These are phyloP conservation scores for Branchipolynoe longqiensis DNA, from an alignment of 2,888 invertebrate genomes.

Conservation along the genomic window DNA sequence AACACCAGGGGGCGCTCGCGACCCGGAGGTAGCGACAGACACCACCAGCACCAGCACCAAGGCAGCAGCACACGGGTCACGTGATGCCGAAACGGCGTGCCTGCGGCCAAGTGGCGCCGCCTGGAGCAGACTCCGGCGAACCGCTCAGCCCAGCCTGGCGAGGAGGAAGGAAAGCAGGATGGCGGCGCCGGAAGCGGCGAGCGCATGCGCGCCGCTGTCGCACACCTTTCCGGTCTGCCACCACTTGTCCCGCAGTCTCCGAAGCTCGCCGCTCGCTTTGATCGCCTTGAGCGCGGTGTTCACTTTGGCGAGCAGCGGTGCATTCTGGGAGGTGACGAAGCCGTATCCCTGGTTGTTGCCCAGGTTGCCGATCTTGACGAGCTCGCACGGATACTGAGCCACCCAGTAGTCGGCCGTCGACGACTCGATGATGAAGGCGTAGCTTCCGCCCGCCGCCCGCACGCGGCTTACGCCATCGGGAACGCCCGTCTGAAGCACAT, in stretches of 20 bases:
- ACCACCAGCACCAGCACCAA: too few species aligned
- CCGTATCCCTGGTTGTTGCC: slow-evolving; percentile 65
- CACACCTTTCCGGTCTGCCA: slow-evolving; percentile 59
- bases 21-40: too few species aligned
- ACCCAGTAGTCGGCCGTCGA: slow-evolving; percentile 71
- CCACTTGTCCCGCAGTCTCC: slow-evolving; percentile 71
- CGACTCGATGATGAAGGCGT: slow-evolving; percentile 74
- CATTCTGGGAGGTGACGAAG: slow-evolving; percentile 68
- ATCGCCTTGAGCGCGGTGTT: slow-evolving; percentile 64
- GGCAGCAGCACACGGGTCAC: too few species aligned
- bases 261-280: slow-evolving; percentile 68
- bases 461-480: slow-evolving; percentile 70
- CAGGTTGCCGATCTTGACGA: slow-evolving; percentile 71
- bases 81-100: too few species aligned
- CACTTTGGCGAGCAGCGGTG: slow-evolving; percentile 64
- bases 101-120: too few species aligned
- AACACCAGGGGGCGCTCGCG: too few species aligned
- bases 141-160: too few species aligned
- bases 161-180: too few species aligned
- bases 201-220: neutral
- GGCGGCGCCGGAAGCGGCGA: too few species aligned
- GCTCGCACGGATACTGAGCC: slow-evolving; percentile 71
- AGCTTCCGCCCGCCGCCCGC: slow-evolving; percentile 63
- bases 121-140: too few species aligned
- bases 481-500: slow-evolving; percentile 54